Percentiles rank a stretch among this genome's conserved stretches.
These are phyloP conservation scores for Oryzias celebensis DNA, from an alignment of 2,113 vertebrate genomes.

Conservation along the genomic window DNA sequence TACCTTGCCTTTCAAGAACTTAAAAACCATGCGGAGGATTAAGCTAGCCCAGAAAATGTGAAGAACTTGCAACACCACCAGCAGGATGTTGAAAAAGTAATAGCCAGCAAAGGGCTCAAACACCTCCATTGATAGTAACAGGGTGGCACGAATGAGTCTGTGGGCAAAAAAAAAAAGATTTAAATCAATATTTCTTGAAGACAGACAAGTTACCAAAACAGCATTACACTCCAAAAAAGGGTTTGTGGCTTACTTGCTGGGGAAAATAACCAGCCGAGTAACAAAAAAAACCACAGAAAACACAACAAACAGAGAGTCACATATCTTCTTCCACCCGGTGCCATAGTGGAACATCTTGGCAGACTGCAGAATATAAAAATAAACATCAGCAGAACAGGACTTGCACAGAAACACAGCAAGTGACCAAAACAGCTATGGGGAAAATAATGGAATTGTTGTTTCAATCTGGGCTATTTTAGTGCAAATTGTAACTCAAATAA, in stretches of 20 bases:
- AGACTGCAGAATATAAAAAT: conserved; percentile 69
- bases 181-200: background rate
- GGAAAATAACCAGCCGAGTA: conserved; percentile 83
- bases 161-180: background rate
- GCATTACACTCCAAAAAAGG: background rate
- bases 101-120: conserved; percentile 85
- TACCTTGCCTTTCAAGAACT: conserved; percentile 85
- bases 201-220: background rate
- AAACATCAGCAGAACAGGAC: background rate
- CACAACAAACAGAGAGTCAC: conserved; percentile 80
- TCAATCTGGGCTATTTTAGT: too few species aligned
- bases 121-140: conserved; percentile 83
- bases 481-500: too few species aligned
- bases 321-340: conserved; percentile 81
- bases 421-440: too few species aligned
- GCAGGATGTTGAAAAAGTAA: conserved; percentile 86
- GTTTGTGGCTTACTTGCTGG: conserved; percentile 80
- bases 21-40: conserved; percentile 87
- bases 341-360: conserved; percentile 89
- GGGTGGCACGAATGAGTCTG: conserved; percentile 84
- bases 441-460: too few species aligned
- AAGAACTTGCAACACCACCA: conserved; percentile 84
- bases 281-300: conserved; percentile 83
- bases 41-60: conserved; percentile 91
- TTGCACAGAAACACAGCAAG: too few species aligned